Evolutionary conservation across 2,113 vertebrate genomes (phyloP), one percentile per base, ranked within the genome.

Genomic region (Brienomyrus longianalis): DNA sequence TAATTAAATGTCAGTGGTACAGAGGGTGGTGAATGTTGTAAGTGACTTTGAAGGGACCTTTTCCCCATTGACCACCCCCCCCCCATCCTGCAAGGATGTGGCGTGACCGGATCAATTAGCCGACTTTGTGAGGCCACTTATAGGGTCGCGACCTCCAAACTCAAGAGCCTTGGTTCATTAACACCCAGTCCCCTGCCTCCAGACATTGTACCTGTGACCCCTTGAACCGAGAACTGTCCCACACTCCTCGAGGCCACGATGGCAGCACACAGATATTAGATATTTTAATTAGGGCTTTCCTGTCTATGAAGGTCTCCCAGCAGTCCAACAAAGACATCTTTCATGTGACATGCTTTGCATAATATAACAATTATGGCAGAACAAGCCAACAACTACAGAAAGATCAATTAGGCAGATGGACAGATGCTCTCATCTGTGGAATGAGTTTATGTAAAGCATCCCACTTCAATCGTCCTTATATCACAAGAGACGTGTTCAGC

Each of bases 1-100:
- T 92, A 92, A 92, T 93, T 91, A 92, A 91, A 92, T 86, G 90
- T 90, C 88, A 90, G 43, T 43, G 43, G 88, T 56, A 87, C 62
- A 59, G 74, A 86, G 54, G 31, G 83, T 15, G 62, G 31, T n/a
- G 84, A 56, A 15, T 31, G 62, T 54, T 56, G 59, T 31, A 52
- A 66, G 50, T 85, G 86, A 83, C 88, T 90, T 91, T 89, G 54
- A 86, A 35, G 90, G 66, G 88, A 23, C 87, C 56, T 6, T 35
- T 90, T 89, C 88, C 47, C 15, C 51, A 89, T 50, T 89, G 91
- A 88, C 89, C 83, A 87, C 56, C 10, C 31, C 56, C 10, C 31
- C 54, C 5, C 54, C 15, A 1, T 84, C 27, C 27, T 31, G 17
- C 15, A 27, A 43, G 47, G 45, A 89, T 21, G 3, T 17, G 15